A percentile compares a stretch with the other conserved stretches of the same genome.
Conservation (phyloP, 2,888 invertebrate genomes). For the Iphiclides podalirius region DNA sequence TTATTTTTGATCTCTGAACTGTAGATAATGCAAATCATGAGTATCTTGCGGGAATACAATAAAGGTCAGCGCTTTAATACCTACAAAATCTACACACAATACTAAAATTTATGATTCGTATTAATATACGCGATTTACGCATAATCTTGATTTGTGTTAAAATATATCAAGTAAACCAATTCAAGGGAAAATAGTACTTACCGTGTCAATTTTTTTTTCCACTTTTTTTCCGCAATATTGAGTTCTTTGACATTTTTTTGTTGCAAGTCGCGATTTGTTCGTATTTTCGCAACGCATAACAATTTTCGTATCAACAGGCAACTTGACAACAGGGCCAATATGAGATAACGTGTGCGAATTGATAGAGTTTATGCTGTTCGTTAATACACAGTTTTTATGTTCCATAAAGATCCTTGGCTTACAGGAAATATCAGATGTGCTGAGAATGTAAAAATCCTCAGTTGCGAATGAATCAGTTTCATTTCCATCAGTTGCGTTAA, state of each 20-base stretch:
- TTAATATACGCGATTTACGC: too few relatives aligned
- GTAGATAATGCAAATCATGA: too few relatives aligned
- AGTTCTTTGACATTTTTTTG: conserved; percentile 31
- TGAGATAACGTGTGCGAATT: conserved; percentile 34
- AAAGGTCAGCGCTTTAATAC: too few relatives aligned
- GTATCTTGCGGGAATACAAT: too few relatives aligned
- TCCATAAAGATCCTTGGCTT: conserved; percentile 18
- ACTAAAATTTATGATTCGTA: too few relatives aligned
- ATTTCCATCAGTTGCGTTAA: conserved; percentile 10
- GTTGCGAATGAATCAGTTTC: conserved; percentile 1
- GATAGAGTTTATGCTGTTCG: conserved; percentile 19
- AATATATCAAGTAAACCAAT: too few relatives aligned
- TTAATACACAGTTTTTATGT: conserved; percentile 18
- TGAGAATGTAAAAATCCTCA: conserved; percentile 1
- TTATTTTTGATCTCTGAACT: too few relatives aligned
- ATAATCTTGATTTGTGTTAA: too few relatives aligned
- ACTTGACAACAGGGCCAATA: conserved; percentile 52
- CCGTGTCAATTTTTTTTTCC: conserved; percentile 47
- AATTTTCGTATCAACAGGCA: conserved; percentile 52
- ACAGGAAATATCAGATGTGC: conserved; percentile 3
- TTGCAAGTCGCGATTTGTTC: conserved; percentile 24
- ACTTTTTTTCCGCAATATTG: conserved; percentile 35
- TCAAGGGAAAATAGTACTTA: conserved; percentile 38
- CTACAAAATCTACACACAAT: background rate
- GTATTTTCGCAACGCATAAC: conserved; percentile 50